Evolutionary conservation across 2,113 vertebrate genomes (phyloP).

Genomic region (Tetrao urogallus): DNA sequence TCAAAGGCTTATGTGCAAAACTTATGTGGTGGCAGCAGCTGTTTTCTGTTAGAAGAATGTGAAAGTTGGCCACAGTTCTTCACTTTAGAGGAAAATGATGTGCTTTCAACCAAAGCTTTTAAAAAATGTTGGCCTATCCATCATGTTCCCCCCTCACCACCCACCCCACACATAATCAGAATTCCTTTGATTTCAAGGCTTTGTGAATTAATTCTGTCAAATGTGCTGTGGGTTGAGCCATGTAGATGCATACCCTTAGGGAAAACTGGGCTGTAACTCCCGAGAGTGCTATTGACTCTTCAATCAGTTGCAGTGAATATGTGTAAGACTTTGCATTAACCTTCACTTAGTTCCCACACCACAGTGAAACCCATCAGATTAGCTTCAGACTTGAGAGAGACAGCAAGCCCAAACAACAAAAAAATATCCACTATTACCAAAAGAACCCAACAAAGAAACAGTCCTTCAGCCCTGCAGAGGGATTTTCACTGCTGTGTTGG

Average conservation of each 20-base stretch:
- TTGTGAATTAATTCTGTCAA: neutral
- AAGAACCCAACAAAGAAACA: neutral
- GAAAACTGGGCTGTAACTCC: neutral
- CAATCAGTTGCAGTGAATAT: neutral
- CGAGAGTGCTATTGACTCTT: neutral
- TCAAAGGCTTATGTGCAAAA: neutral
- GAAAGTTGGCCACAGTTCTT: neutral
- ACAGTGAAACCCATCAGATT: neutral
- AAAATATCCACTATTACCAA: neutral
- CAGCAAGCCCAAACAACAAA: neutral
- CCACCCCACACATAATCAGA: neutral
- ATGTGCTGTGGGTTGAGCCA: neutral
- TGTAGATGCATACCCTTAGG: rapidly evolving
- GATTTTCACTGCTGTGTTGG: neutral
- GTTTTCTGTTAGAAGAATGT: neutral
- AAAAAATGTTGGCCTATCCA: neutral
- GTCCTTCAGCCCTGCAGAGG: neutral
- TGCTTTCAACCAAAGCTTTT: neutral
- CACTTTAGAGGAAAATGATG: neutral
- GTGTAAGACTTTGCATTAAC: neutral
- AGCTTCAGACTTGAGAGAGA: neutral
- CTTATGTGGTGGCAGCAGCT: neutral
- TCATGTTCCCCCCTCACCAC: neutral
- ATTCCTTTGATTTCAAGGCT: neutral
- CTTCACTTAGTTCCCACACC: neutral